Evolutionary conservation across 2,113 vertebrate species (phyloP).

Genomic region (Rhabdornis inornatus): DNA sequence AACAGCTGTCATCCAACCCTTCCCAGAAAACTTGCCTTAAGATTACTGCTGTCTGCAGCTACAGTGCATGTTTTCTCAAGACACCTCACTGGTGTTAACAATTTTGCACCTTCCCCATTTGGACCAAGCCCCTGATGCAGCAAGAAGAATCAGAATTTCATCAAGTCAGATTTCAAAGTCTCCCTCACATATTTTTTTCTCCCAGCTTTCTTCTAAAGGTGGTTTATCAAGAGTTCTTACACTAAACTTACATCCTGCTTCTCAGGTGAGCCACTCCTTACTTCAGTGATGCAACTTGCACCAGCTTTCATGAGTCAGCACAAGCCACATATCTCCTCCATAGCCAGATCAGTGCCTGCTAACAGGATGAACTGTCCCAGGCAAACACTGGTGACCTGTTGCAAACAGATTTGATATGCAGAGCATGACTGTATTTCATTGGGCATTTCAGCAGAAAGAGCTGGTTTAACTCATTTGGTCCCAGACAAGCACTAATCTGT

Average conservation of each 20-base stretch:
- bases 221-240: neutral
- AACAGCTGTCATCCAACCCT: neutral
- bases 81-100: neutral
- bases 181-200: neutral
- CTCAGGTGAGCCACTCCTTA: neutral
- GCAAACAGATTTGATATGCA: neutral
- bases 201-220: neutral
- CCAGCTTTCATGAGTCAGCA: neutral
- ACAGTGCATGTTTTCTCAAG: neutral
- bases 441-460: neutral
- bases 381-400: neutral
- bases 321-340: neutral
- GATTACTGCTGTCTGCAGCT: neutral
- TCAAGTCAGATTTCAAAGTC: neutral
- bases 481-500: neutral
- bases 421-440: neutral
- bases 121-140: neutral
- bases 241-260: neutral
- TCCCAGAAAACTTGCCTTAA: neutral
- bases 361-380: neutral
- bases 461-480: neutral
- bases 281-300: neutral
- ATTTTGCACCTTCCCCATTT: accelerated
- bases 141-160: neutral
- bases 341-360: neutral